Percentiles rank a stretch among this genome's conserved stretches.
Evolutionary conservation across 2,888 invertebrate species (phyloP).

Genomic region (Sesia bembeciformis): DNA sequence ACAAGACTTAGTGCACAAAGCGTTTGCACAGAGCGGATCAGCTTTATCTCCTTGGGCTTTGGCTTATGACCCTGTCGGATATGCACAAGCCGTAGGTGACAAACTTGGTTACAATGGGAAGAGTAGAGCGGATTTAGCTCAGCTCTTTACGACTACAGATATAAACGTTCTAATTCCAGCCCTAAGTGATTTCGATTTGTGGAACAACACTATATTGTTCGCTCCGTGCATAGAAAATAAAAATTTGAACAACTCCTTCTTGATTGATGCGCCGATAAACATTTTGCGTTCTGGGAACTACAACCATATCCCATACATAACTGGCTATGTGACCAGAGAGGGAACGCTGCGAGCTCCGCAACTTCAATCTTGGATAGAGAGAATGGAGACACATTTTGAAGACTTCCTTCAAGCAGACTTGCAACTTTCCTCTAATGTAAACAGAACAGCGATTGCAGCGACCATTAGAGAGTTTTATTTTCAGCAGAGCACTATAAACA

Average conservation of each 20-base stretch:
- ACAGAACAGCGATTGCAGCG: slow-evolving; percentile 21
- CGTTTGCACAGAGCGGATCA: slow-evolving; percentile 53
- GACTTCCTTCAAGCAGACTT: slow-evolving; percentile 50
- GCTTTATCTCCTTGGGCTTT: slow-evolving; percentile 52
- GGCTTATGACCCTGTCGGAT: slow-evolving; percentile 46
- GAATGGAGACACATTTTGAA: slow-evolving; percentile 47
- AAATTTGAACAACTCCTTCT: slow-evolving; percentile 29
- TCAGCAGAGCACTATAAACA: slow-evolving; percentile 23
- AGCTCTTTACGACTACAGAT: slow-evolving; percentile 26
- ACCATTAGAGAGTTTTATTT: slow-evolving; percentile 45
- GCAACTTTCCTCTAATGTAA: slow-evolving; percentile 18
- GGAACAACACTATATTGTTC: slow-evolving; percentile 49
- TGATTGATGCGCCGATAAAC: slow-evolving; percentile 43
- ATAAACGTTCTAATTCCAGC: slow-evolving; percentile 23
- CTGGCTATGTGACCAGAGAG: slow-evolving; percentile 47
- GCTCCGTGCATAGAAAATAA: slow-evolving; percentile 55
- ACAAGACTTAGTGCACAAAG: slow-evolving; percentile 43
- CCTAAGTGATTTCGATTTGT: slow-evolving; percentile 32
- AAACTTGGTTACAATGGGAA: slow-evolving; percentile 37
- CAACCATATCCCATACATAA: slow-evolving; percentile 44
- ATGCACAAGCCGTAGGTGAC: slow-evolving; percentile 34
- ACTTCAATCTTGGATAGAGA: slow-evolving; percentile 35
- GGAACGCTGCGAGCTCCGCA: slow-evolving; percentile 46
- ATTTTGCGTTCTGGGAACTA: slow-evolving; percentile 40
- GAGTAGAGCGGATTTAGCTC: slow-evolving; percentile 30